These are phyloP conservation scores for Lutraria rhynchaena DNA, from an alignment of 1,140 invertebrate species.

Conservation along the genomic window DNA sequence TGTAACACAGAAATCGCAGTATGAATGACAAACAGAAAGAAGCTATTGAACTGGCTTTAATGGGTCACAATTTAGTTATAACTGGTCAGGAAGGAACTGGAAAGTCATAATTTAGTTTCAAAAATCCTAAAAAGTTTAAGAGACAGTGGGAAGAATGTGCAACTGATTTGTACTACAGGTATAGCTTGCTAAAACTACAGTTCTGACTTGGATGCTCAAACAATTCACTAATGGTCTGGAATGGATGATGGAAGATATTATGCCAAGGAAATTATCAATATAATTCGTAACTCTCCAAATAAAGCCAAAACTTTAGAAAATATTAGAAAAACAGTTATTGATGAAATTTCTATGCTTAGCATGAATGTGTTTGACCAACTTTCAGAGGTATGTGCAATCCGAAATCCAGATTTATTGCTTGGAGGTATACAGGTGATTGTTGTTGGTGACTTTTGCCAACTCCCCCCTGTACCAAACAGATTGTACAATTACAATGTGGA, in stretches of 20 bases:
- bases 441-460: conserved; percentile 23
- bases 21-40: conserved; percentile 37
- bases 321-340: conserved; percentile 15
- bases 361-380: not conserved
- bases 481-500: conserved; percentile 10
- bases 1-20: no score
- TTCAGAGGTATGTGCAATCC: not conserved
- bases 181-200: conserved; percentile 14
- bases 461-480: conserved; percentile 15
- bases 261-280: not conserved
- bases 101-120: conserved; percentile 52
- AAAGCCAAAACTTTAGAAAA: not conserved
- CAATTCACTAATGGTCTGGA: conserved; percentile 53
- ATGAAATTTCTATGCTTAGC: conserved; percentile 43
- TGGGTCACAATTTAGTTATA: conserved; percentile 60
- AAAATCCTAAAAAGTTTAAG: conserved; percentile 14
- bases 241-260: conserved; percentile 19
- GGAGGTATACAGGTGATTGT: conserved; percentile 32
- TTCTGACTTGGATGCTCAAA: conserved; percentile 13
- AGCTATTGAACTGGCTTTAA: conserved; percentile 22
- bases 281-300: not conserved
- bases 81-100: conserved; percentile 58
- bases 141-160: not conserved
- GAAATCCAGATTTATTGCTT: not conserved
- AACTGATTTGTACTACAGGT: conserved; percentile 51